phyloP scores from a whole-genome alignment of 2,888 invertebrate species.

The Cylindroiulus punctatus region DNA sequence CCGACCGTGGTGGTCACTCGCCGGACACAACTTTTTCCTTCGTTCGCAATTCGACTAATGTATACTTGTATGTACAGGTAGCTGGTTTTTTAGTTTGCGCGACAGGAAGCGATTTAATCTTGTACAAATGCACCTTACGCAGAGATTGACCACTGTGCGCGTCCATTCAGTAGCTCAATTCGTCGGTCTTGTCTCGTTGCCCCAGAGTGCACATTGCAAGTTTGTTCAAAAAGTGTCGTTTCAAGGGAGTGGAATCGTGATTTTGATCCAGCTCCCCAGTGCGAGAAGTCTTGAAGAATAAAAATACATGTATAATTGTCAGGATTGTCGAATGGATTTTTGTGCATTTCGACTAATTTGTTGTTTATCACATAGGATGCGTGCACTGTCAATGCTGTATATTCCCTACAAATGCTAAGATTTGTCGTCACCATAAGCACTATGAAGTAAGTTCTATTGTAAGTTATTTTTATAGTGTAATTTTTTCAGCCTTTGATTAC shows the following conservation, averaged over 20 bases:
- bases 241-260: neutral
- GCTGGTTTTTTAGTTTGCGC: neutral
- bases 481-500: too few relatives aligned
- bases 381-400: too few relatives aligned
- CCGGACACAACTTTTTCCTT: too few relatives aligned
- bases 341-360: too few relatives aligned
- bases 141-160: neutral
- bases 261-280: neutral
- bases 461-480: too few relatives aligned
- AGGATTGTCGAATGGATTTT: neutral
- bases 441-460: too few relatives aligned
- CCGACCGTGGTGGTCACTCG: too few relatives aligned
- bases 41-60: too few relatives aligned
- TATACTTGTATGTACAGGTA: too few relatives aligned
- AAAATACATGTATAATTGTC: constrained; percentile 19
- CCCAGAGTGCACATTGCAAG: neutral
- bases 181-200: neutral
- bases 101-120: neutral
- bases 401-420: too few relatives aligned
- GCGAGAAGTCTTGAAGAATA: constrained; percentile 31
- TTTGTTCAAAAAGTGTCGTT: constrained; percentile 5
- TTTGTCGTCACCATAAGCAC: too few relatives aligned
- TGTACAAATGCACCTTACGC: neutral
- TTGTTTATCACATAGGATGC: too few relatives aligned
- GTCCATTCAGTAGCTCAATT: neutral